Base-by-base conservation (phyloP, 1,140 invertebrate genomes). In the Heliconius melpomene region DNA sequence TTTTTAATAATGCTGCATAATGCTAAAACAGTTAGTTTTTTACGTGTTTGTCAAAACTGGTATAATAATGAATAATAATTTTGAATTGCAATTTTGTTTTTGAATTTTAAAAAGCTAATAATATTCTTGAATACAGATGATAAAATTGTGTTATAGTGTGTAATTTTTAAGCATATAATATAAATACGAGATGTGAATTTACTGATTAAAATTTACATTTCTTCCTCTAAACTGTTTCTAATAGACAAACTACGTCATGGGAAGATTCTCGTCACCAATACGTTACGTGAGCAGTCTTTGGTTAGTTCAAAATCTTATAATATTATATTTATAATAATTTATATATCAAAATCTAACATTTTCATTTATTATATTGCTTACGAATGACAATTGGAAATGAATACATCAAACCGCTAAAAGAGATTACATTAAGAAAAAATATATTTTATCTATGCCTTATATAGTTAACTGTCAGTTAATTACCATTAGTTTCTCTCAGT, bases 221-320 rank as follows among this genome's bases (percentile, higher is more conserved):
- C 40, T 46, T 46, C 40, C 40, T 46, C 13, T 46, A 46, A 46
- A 46, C 40, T 46, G 0, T 16, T 46, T 46, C 40, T 46, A 46
- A 46, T 16, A 46, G 40, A 16, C 40, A 26, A 54, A 75, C 74
- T 76, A 76, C 60, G 26, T 74, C 16, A 84, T 72, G 79, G 79
- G 77, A 82, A 81, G 77, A 81, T 82, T 72, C 82, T 70, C 70
- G 70, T 76, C 71, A 82, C 72, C 52, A 60, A 74, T 50, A 73
- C 78, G 26, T 78, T 77, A 77, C 70, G 71, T 57, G 77, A 81
- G 79, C 84, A 85, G 84, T 85, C 84, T 85, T 85, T 85, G 84
- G 80, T 82, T 76, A 84, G 54, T 79, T 82, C 38, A 70, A n/a
- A 75, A 81, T 74, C n/a, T 79, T 60, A 60, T 46, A 66, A 70